Percentiles rank a stretch among this genome's conserved stretches.
Evolutionary conservation across 2,113 vertebrate species (phyloP).

Genomic region (Amblyopsis rosae): DNA sequence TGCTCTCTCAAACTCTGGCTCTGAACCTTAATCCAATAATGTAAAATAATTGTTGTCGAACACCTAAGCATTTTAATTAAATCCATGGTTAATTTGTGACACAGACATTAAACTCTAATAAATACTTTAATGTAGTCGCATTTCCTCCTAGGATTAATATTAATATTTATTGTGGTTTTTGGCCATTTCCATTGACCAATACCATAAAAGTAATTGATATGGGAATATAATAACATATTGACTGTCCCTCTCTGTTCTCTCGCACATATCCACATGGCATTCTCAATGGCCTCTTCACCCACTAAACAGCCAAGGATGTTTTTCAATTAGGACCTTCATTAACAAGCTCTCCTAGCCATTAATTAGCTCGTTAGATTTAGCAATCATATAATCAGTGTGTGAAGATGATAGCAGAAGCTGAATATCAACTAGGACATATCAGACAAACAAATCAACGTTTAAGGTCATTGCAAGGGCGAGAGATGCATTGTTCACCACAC

Average conservation of each 20-base stretch:
- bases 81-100: constrained; percentile 8
- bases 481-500: constrained; percentile 7
- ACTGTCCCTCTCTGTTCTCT: constrained; percentile 7
- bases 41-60: too few relatives aligned
- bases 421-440: constrained; percentile 47
- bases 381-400: constrained; percentile 51
- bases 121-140: not conserved
- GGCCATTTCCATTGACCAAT: constrained; percentile 15
- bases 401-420: constrained; percentile 28
- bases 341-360: constrained; percentile 54
- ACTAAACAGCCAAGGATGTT: constrained; percentile 32
- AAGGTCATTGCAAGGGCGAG: constrained; percentile 26
- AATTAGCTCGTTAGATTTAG: constrained; percentile 50
- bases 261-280: not conserved
- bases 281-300: constrained; percentile 34
- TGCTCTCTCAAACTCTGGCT: too few relatives aligned
- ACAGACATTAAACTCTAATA: not conserved
- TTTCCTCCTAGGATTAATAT: not conserved
- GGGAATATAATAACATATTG: constrained; percentile 33
- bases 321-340: constrained; percentile 62
- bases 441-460: constrained; percentile 46
- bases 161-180: constrained; percentile 7
- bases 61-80: not conserved
- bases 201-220: constrained; percentile 30
- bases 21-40: constrained; percentile 2